These are phyloP conservation scores for Athetis lepigone DNA, from an alignment of 2,888 invertebrate genomes.

Conservation along the genomic window DNA sequence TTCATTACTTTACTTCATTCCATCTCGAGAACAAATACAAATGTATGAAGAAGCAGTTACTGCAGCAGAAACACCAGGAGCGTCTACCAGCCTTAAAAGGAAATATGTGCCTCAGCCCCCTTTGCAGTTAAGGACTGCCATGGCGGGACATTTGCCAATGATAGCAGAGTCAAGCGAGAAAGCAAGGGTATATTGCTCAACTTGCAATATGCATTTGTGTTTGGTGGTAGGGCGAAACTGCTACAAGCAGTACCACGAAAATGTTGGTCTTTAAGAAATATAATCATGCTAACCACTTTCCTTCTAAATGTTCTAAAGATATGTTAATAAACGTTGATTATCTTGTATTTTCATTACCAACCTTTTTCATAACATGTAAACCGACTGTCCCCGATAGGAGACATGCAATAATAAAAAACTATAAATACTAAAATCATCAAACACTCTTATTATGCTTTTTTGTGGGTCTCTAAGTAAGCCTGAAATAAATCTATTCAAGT, in stretches of 20 bases:
- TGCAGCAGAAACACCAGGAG: not conserved
- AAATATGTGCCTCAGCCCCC: slow-evolving; percentile 16
- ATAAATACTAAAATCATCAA: too few species aligned
- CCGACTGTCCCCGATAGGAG: not conserved
- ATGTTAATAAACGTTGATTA: too few species aligned
- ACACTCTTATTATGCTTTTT: too few species aligned
- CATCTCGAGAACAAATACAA: slow-evolving; percentile 4
- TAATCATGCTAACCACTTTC: too few species aligned
- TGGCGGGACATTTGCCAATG: slow-evolving; percentile 12
- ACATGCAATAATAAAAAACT: not conserved
- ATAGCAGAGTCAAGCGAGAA: slow-evolving; percentile 21
- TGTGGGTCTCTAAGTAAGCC: too few species aligned
- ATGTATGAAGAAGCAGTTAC: not conserved
- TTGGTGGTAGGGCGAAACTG: slow-evolving; percentile 1
- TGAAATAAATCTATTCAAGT: too few species aligned
- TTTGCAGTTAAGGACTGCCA: not conserved
- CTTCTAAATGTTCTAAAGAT: not conserved
- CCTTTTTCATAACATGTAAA: not conserved
- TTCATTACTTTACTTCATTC: slow-evolving; percentile 3
- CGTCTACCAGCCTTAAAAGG: slow-evolving; percentile 8
- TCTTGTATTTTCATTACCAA: too few species aligned
- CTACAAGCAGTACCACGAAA: slow-evolving; percentile 3
- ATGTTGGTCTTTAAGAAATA: too few species aligned
- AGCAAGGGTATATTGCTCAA: slow-evolving; percentile 2
- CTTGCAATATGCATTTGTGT: slow-evolving; percentile 7